These are phyloP conservation scores for Pampusana beccarii DNA, from an alignment of 2,113 vertebrate genomes.

Conservation along the genomic window DNA sequence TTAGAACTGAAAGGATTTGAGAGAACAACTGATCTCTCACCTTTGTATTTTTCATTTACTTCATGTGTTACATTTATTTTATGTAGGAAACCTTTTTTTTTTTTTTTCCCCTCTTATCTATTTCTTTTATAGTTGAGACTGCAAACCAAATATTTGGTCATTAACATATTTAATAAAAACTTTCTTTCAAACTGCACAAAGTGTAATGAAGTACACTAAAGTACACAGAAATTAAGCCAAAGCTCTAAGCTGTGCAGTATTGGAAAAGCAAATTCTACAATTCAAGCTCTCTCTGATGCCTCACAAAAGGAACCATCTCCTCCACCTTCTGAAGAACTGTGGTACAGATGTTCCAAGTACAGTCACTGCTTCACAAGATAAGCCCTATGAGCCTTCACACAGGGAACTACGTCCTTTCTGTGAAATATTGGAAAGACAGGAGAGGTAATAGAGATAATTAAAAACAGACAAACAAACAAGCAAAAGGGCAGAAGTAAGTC, in stretches of 20 bases:
- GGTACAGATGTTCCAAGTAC: neutral
- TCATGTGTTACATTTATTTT: neutral
- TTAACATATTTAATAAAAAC: neutral
- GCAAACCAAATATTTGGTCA: neutral
- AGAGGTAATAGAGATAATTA: neutral
- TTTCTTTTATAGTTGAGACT: neutral
- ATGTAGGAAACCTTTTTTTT: neutral
- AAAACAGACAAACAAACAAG: neutral
- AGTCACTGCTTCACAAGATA: neutral
- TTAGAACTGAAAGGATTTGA: neutral
- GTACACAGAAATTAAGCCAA: neutral
- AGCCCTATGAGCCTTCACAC: neutral
- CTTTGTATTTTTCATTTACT: neutral
- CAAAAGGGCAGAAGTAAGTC: too few species aligned
- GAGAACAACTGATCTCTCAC: neutral
- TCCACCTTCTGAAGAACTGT: neutral
- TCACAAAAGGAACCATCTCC: neutral
- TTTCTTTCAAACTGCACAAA: neutral
- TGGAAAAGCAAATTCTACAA: neutral
- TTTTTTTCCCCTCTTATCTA: neutral
- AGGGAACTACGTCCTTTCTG: neutral
- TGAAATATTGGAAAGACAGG: neutral
- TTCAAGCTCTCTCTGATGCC: neutral
- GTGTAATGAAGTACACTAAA: neutral
- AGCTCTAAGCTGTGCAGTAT: neutral